Evolutionary conservation across 2,797 vertebrate species (phyloP).

Genomic region (Aratinga solstitialis): DNA sequence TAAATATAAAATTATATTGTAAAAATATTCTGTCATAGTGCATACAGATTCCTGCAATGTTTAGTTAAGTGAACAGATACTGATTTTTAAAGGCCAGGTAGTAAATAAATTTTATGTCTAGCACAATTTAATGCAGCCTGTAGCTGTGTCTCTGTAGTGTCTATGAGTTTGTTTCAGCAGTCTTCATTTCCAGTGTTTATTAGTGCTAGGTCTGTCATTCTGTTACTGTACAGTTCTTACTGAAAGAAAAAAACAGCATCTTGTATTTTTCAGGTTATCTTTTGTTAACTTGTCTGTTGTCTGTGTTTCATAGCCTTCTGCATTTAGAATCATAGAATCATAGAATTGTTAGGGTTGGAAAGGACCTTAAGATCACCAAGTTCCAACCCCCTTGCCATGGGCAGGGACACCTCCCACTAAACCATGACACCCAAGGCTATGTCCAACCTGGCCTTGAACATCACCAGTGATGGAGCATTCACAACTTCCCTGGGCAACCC

Average conservation of each 20-base stretch:
- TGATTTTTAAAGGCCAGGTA: neutral
- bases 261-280: neutral
- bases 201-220: neutral
- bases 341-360: too few relatives aligned
- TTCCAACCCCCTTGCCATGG: too few relatives aligned
- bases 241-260: neutral
- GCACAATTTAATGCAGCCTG: neutral
- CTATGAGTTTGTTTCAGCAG: neutral
- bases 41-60: neutral
- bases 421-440: too few relatives aligned
- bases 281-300: neutral
- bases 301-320: neutral
- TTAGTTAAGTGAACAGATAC: neutral
- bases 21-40: neutral
- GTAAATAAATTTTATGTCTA: neutral
- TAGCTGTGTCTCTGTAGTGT: neutral
- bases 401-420: too few relatives aligned
- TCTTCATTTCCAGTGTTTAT: neutral
- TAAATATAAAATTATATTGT: neutral
- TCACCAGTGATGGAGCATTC: too few relatives aligned
- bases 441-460: too few relatives aligned
- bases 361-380: too few relatives aligned
- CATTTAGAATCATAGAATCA: neutral
- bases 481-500: too few relatives aligned
- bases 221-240: neutral